Percentiles rank a stretch among this genome's conserved stretches.
These are phyloP conservation scores for Phrynocephalus vlangalii DNA, from an alignment of 2,797 vertebrate species.

Conservation along the genomic window DNA sequence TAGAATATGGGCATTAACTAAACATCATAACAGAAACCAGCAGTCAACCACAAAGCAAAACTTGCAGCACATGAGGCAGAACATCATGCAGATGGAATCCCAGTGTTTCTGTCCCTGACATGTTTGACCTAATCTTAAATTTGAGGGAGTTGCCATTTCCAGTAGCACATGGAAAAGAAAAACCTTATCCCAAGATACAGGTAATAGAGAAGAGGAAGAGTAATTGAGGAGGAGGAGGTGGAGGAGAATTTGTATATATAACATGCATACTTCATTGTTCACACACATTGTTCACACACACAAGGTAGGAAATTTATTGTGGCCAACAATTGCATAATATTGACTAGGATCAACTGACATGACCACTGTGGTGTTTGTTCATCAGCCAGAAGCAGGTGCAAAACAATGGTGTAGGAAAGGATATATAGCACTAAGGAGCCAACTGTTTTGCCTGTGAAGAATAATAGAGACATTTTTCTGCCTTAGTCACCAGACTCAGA, in stretches of 20 bases:
- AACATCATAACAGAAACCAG: not conserved
- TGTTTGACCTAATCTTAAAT: not conserved
- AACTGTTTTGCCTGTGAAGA: conserved; percentile 34
- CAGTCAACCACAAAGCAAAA: not conserved
- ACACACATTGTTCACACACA: no score
- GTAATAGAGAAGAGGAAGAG: not conserved
- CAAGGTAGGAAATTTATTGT: not conserved
- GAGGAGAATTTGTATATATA: not conserved
- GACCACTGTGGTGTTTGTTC: not conserved
- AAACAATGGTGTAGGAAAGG: not conserved
- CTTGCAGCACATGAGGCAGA: not conserved
- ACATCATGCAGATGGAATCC: no score
- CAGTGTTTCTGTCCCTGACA: not conserved
- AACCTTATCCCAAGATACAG: not conserved
- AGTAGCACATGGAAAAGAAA: not conserved
- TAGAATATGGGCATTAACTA: not conserved
- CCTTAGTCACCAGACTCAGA: conserved; percentile 94
- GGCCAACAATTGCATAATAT: not conserved
- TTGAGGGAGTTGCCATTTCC: not conserved
- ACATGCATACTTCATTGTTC: not conserved
- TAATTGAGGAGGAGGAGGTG: no score
- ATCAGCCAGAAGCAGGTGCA: not conserved
- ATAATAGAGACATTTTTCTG: conserved; percentile 46
- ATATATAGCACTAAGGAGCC: not conserved
- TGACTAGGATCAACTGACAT: not conserved